phyloP scores from a whole-genome alignment of 2,113 vertebrate species.

The Macaca fascicularis region T2T-MFA8v1.1 NC_088376.1:85370001-85370500 shows the following conservation, averaged over 20 bases:
- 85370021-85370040: not conserved
- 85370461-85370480: not conserved
- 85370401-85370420: not conserved
- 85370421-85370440: not conserved
- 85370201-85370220: not conserved
- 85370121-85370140: not conserved
- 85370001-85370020: too few species aligned
- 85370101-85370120: not conserved
- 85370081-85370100: not conserved
- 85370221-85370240: not conserved
- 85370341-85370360: not conserved
- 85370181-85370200: not conserved
- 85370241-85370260: not conserved
- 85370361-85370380: not conserved
- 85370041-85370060: not conserved
- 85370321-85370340: not conserved
- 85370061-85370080: not conserved
- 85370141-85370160: not conserved
- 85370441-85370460: not conserved
- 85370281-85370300: not conserved
- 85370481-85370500: not conserved
- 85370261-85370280: not conserved
- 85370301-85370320: not conserved
- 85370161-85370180: not conserved
- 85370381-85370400: not conserved